phyloP scores from a whole-genome alignment of 92 coral and sea anemone species.

The Epizoanthus scotinus region DNA sequence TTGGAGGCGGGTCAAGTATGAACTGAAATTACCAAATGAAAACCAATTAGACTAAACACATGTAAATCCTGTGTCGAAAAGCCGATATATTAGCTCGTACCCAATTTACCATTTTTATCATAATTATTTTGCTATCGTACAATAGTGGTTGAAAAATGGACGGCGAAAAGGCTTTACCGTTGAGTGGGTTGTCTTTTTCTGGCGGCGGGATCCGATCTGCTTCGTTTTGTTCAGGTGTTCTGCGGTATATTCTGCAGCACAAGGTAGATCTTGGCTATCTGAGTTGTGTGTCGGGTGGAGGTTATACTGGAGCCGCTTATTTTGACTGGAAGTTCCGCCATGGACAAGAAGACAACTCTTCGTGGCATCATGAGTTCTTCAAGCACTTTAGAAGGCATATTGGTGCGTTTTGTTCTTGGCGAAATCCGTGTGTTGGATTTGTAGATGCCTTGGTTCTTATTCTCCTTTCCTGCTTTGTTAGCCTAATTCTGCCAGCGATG shows the following conservation, averaged over 20 bases:
- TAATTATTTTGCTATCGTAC: neutral
- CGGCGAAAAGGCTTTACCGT: neutral
- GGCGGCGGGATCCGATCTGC: constrained; percentile 82
- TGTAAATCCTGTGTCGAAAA: neutral
- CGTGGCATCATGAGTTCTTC: constrained; percentile 66
- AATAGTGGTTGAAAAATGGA: constrained; percentile 10
- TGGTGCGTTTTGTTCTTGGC: constrained; percentile 62
- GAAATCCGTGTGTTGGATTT: constrained; percentile 54
- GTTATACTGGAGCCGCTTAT: constrained; percentile 66
- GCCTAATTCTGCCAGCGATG: constrained; percentile 49
- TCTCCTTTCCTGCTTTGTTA: constrained; percentile 35
- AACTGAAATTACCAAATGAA: neutral
- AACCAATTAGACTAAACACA: neutral
- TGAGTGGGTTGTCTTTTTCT: constrained; percentile 64
- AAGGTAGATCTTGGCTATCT: constrained; percentile 51
- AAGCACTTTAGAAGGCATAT: constrained; percentile 60
- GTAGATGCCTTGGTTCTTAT: constrained; percentile 51
- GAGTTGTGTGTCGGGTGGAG: constrained; percentile 81
- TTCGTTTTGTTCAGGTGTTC: constrained; percentile 68
- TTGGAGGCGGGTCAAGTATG: neutral
- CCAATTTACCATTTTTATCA: neutral
- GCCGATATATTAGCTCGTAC: too few species aligned
- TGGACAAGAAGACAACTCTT: constrained; percentile 51
- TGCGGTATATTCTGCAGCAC: constrained; percentile 65
- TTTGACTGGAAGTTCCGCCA: constrained; percentile 72